These are phyloP conservation scores for Polydrusus pterygomalis DNA, from an alignment of 2,888 invertebrate species.

Conservation along the genomic window DNA sequence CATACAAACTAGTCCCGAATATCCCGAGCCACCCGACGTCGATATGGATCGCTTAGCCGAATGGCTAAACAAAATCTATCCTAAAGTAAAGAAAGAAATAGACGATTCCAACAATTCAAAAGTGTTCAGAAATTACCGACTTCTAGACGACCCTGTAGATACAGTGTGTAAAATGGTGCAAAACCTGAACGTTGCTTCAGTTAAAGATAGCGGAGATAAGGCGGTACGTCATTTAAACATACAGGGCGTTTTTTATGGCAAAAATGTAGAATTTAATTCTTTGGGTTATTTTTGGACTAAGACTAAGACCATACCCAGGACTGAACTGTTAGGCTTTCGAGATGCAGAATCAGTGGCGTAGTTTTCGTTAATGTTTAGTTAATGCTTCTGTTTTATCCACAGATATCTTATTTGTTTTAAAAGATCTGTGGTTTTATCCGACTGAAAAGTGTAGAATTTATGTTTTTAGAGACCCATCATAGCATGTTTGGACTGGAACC, in stretches of 20 bases:
- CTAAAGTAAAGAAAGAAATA: slow-evolving; percentile 72
- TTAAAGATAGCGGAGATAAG: slow-evolving; percentile 45
- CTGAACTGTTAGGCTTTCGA: too few relatives aligned
- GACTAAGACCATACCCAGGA: too few relatives aligned
- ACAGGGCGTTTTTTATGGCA: too few relatives aligned
- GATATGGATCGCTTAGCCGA: slow-evolving; percentile 72
- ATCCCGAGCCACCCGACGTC: slow-evolving; percentile 58
- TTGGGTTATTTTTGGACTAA: too few relatives aligned
- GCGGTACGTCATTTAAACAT: slow-evolving; percentile 26
- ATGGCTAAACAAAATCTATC: slow-evolving; percentile 73
- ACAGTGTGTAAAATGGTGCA: slow-evolving; percentile 65
- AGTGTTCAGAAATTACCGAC: slow-evolving; percentile 65
- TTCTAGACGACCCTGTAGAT: slow-evolving; percentile 58
- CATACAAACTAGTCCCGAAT: slow-evolving; percentile 70
- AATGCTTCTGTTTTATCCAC: too few relatives aligned
- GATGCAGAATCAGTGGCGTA: too few relatives aligned
- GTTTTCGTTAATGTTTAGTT: too few relatives aligned
- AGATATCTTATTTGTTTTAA: too few relatives aligned
- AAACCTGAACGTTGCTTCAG: slow-evolving; percentile 59
- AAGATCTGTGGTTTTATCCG: too few relatives aligned
- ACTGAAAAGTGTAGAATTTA: too few relatives aligned
- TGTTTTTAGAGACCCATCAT: slow-evolving; percentile 50
- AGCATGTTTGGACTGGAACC: slow-evolving; percentile 69
- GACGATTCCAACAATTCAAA: slow-evolving; percentile 67
- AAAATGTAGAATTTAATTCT: too few relatives aligned